Conservation (phyloP, 2,888 invertebrate genomes). For the Masnerella sp. region DNA sequence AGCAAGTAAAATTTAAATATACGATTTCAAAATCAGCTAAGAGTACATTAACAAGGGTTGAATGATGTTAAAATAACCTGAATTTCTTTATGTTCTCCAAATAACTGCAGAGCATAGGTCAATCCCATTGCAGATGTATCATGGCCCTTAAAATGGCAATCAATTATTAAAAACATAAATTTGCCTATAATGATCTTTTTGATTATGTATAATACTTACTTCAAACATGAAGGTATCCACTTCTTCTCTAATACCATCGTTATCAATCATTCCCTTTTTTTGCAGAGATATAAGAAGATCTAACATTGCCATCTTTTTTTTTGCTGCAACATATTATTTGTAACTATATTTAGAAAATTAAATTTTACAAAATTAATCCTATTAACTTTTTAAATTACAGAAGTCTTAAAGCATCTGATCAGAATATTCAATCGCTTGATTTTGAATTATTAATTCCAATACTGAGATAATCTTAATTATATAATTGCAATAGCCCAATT, state of each 20-base stretch:
- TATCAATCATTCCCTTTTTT: constrained; percentile 9
- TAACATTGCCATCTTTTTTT: constrained; percentile 68
- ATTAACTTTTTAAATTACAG: no score
- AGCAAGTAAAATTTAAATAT: constrained; percentile 2
- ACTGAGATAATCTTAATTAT: no score
- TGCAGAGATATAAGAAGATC: constrained; percentile 67
- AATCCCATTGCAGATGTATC: constrained; percentile 82
- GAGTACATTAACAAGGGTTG: no score
- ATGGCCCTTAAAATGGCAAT: constrained; percentile 78
- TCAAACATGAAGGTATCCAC: constrained; percentile 68
- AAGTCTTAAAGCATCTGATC: no score
- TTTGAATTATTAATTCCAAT: no score
- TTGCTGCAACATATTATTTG: constrained; percentile 43
- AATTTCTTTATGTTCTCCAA: constrained; percentile 79
- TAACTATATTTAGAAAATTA: not conserved
- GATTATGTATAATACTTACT: constrained; percentile 22
- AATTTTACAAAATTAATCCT: not conserved
- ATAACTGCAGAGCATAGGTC: constrained; percentile 78
- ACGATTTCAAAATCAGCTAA: not conserved
- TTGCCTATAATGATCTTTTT: not conserved
- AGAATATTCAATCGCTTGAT: not conserved
- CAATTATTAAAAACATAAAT: no score
- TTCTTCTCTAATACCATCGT: constrained; percentile 53
- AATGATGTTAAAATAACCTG: constrained; percentile 72
- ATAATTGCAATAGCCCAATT: no score